A percentile compares a stretch with the other conserved stretches of the same genome.
Conservation (phyloP, 2,888 invertebrate genomes). For the Drosophila tripunctata region DNA sequence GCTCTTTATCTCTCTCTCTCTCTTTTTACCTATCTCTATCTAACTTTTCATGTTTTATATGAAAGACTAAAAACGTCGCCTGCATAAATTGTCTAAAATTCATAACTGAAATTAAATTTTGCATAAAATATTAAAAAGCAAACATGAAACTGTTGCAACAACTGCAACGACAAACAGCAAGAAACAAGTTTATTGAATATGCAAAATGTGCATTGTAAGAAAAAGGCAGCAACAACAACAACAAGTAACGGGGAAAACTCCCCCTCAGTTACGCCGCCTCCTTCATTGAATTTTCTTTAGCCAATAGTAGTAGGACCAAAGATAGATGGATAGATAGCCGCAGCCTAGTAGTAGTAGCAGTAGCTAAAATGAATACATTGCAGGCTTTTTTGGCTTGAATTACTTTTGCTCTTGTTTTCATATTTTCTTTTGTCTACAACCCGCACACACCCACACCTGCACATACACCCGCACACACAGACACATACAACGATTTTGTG, state of each 20-base stretch:
- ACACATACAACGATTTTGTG: constrained; percentile 59
- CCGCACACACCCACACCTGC: constrained; percentile 19
- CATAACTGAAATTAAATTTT: constrained; percentile 52
- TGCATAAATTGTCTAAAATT: constrained; percentile 45
- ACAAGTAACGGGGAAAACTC: constrained; percentile 29
- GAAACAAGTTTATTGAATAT: constrained; percentile 68
- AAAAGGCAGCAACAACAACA: constrained; percentile 25
- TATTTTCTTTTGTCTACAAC: constrained; percentile 66
- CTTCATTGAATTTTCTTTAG: neutral
- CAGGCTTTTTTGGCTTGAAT: constrained; percentile 51
- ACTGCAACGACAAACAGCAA: constrained; percentile 48
- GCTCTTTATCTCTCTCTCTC: neutral
- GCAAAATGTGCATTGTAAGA: constrained; percentile 52
- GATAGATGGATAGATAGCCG: constrained; percentile 58
- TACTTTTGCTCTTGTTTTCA: constrained; percentile 61
- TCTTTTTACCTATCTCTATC: neutral
- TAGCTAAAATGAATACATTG: constrained; percentile 35
- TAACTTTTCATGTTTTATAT: neutral
- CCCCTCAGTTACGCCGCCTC: neutral
- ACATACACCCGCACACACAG: constrained; percentile 16
- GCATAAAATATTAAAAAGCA: constrained; percentile 47
- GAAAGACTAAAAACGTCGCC: constrained; percentile 1
- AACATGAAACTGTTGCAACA: constrained; percentile 42
- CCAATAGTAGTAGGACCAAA: constrained; percentile 15
- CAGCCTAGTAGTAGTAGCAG: no score